Conservation (phyloP, 2,113 vertebrate species). For the Callorhinus ursinus region DNA sequence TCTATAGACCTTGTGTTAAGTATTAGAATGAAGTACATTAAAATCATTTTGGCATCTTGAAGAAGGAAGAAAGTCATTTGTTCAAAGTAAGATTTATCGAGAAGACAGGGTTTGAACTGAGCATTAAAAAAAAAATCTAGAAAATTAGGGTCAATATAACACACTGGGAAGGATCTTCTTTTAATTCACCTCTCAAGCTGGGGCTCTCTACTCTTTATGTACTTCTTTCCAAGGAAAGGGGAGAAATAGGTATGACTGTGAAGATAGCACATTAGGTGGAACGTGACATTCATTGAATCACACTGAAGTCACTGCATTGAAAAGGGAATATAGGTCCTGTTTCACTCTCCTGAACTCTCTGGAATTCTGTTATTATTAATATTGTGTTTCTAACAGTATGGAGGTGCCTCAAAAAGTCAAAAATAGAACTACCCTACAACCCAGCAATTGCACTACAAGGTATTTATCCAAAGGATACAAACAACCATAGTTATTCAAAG, state of each 20-base stretch:
- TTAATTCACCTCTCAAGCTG: not conserved
- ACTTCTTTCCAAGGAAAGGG: not conserved
- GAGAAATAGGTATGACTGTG: not conserved
- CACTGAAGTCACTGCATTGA: not conserved
- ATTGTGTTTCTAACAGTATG: not conserved
- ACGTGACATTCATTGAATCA: not conserved
- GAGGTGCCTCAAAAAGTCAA: not conserved
- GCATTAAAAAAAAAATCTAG: not conserved
- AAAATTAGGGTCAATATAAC: not conserved
- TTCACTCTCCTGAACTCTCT: not conserved
- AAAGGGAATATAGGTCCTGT: not conserved
- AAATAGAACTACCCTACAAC: not conserved
- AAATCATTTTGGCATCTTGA: not conserved
- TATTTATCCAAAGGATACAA: not conserved
- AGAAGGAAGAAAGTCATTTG: not conserved
- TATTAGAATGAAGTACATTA: not conserved
- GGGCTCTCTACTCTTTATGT: not conserved
- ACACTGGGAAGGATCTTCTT: not conserved
- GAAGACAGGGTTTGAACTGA: not conserved
- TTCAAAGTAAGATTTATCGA: not conserved
- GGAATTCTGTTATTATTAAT: not conserved
- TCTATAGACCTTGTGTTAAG: not conserved
- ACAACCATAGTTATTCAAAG: not conserved
- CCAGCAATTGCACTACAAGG: not conserved
- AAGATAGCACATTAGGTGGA: not conserved